These are phyloP conservation scores for Selene dorsalis DNA, from an alignment of 2,797 vertebrate genomes.

Conservation along the genomic window DNA sequence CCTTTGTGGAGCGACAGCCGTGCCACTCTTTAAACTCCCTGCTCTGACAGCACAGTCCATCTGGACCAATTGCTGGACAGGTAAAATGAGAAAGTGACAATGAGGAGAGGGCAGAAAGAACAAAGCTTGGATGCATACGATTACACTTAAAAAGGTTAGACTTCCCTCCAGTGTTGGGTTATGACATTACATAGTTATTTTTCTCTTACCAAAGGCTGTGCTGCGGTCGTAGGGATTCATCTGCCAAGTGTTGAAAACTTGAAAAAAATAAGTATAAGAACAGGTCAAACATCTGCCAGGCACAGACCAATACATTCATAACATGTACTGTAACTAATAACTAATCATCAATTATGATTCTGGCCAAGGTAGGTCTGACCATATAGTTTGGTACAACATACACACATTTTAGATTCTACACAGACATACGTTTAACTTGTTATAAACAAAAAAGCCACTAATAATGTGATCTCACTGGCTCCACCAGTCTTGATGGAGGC, in stretches of 20 bases:
- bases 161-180: not conserved
- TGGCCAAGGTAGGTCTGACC: not conserved
- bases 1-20: conserved; percentile 94
- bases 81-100: conserved; percentile 6
- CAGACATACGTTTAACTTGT: not conserved
- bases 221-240: conserved; percentile 99
- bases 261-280: conserved; percentile 18
- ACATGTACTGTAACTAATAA: too few relatives aligned
- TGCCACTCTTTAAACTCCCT: conserved; percentile 99
- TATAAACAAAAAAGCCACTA: conserved; percentile 1
- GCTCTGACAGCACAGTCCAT: conserved; percentile 97
- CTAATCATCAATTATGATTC: not conserved
- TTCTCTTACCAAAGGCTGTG: conserved; percentile 92
- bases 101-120: not conserved
- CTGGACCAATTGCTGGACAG: conserved; percentile 91
- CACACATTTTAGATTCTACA: not conserved
- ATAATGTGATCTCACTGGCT: conserved; percentile 80
- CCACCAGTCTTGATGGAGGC: conserved; percentile 92
- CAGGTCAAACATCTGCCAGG: not conserved
- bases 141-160: not conserved
- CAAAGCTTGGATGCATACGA: not conserved
- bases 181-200: not conserved
- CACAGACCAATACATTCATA: not conserved
- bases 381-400: not conserved
- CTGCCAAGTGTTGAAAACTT: conserved; percentile 98